Base-by-base conservation (phyloP, 2,888 invertebrate species). In the Watsonalla binaria region DNA sequence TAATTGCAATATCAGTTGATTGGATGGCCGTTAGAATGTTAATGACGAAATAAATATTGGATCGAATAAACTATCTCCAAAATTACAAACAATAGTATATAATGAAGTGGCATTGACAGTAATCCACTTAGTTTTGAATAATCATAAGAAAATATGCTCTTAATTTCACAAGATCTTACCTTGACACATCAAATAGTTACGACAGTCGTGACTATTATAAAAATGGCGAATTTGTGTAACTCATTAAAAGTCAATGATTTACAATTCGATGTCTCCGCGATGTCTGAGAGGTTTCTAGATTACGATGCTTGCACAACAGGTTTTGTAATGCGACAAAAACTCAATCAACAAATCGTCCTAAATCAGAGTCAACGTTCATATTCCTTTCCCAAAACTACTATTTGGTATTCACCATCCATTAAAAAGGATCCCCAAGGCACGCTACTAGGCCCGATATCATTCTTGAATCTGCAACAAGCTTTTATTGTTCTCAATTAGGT, bases 271-370 rank as follows among this genome's bases (percentile, higher is more conserved):
- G 11, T 42, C 11, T 42, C 42, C 5, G 5, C 11, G 42, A 9
- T 33, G 9, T 8, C 11, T 24, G 24, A 34, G 13, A 58, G 62
- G 61, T 63, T 55, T 54, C 58, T 61, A 51, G 46, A 54, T 54
- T 59, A 54, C 60, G 59, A 57, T 57, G 59, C 59, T 74, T 69
- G 58, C 74, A 66, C 66, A 70, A 72, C 62, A 53, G 24, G 4
- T 24, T 24, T 24, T 24, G 4, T 24, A 2, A 24, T 24, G 24
- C 24, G 24, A 24, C 24, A 24, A 24, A 24, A 24, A 24, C 1
- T 1, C 24, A 24, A 24, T 24, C 24, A 24, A 24, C 24, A 1
- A 24, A 24, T 24, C 24, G 24, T 24, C 2, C 24, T 1, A 24
- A 24, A 24, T 24, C 24, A 24, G 24, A 24, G 24, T 24, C 24